phyloP scores from a whole-genome alignment of 2,797 vertebrate species.

The Falco peregrinus region DNA sequence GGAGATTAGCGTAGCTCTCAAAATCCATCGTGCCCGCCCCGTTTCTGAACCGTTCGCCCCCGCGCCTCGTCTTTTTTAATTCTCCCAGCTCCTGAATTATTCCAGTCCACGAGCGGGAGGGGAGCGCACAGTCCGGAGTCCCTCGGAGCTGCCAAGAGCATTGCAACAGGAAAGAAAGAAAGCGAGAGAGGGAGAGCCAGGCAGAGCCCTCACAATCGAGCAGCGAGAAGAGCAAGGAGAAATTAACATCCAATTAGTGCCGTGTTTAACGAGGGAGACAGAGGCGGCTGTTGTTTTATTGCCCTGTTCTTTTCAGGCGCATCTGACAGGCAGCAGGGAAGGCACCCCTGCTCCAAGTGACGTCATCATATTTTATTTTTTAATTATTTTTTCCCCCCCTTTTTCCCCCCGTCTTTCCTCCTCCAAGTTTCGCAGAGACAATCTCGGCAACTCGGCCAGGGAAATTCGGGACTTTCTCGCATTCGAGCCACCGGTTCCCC shows the following conservation, averaged over 20 bases:
- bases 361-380: slow-evolving; percentile 65
- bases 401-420: not conserved
- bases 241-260: slow-evolving; percentile 77
- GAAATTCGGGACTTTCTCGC: slow-evolving; percentile 13
- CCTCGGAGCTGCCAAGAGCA: slow-evolving; percentile 66
- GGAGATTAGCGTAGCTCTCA: slow-evolving; percentile 53
- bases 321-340: slow-evolving; percentile 73
- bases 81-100: slow-evolving; percentile 70
- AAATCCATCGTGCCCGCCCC: slow-evolving; percentile 41
- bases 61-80: slow-evolving; percentile 45
- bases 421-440: slow-evolving; percentile 40
- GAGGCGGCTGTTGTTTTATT: slow-evolving; percentile 76
- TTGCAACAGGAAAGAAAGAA: slow-evolving; percentile 58
- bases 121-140: slow-evolving; percentile 53
- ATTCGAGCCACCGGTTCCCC: not conserved
- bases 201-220: slow-evolving; percentile 64
- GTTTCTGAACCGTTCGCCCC: slow-evolving; percentile 33
- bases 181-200: slow-evolving; percentile 29
- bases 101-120: slow-evolving; percentile 64
- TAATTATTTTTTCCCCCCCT: not conserved
- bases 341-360: slow-evolving; percentile 70
- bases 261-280: slow-evolving; percentile 74
- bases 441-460: not conserved
- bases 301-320: slow-evolving; percentile 72
- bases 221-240: slow-evolving; percentile 74